Evolutionary conservation across 92 coral and sea anemone species (phyloP).

Genomic region (Pocillopora meandrina): DNA sequence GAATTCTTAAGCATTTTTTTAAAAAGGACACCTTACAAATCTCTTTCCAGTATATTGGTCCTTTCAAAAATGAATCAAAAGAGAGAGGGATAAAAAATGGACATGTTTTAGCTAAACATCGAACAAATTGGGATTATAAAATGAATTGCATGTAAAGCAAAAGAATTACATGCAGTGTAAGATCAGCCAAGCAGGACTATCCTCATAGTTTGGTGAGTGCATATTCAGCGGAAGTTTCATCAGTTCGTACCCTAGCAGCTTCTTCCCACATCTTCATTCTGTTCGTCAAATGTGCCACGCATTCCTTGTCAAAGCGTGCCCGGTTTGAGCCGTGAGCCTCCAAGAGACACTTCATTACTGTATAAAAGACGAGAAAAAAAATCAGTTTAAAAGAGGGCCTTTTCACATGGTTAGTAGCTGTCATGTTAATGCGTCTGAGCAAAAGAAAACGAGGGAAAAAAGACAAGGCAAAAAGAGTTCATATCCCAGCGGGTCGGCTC

Average conservation of each 20-base stretch:
- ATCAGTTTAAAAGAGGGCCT: background rate
- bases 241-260: constrained; percentile 55
- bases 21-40: too few species aligned
- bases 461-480: too few species aligned
- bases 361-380: background rate
- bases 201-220: background rate
- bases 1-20: too few species aligned
- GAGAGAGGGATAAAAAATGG: too few species aligned
- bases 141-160: too few species aligned
- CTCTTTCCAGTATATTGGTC: too few species aligned
- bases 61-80: too few species aligned
- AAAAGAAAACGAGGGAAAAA: too few species aligned
- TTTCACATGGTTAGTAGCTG: too few species aligned
- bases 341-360: constrained; percentile 79
- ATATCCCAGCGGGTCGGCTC: too few species aligned
- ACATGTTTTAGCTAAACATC: too few species aligned
- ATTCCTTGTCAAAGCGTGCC: constrained; percentile 60
- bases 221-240: background rate
- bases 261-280: constrained; percentile 77
- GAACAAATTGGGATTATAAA: background rate
- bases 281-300: constrained; percentile 57
- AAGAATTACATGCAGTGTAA: background rate
- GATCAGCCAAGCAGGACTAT: background rate
- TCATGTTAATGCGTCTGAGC: too few species aligned
- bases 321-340: constrained; percentile 60